phyloP scores from a whole-genome alignment of 2,797 vertebrate genomes.

The Rhabdomys pumilio region DNA sequence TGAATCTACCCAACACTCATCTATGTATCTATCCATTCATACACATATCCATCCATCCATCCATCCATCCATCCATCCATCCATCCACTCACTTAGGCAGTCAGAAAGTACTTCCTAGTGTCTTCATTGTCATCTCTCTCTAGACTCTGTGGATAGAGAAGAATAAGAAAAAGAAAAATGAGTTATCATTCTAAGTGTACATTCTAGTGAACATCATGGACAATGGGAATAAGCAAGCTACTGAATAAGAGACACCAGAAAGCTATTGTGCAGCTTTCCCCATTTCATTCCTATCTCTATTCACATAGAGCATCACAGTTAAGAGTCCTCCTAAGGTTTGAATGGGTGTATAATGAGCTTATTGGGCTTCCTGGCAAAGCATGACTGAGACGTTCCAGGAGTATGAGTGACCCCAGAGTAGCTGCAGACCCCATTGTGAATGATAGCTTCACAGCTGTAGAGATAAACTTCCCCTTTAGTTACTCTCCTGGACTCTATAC shows the following conservation, averaged over 20 bases:
- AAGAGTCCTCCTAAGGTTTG: too few relatives aligned
- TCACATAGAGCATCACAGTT: not conserved
- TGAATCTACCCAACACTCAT: not conserved
- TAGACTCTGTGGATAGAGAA: not conserved
- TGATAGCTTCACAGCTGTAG: not conserved
- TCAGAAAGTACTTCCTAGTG: not conserved
- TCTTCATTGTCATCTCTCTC: not conserved
- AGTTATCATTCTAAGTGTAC: not conserved
- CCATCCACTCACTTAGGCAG: not conserved
- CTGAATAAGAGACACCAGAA: not conserved
- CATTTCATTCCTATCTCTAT: not conserved
- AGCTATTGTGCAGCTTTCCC: not conserved
- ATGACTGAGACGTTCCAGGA: not conserved
- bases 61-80: too few relatives aligned
- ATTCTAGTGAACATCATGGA: too few relatives aligned
- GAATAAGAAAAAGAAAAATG: not conserved
- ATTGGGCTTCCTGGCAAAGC: not conserved
- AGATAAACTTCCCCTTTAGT: not conserved
- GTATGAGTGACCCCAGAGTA: not conserved
- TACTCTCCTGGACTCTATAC: not conserved
- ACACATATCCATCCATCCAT: not conserved
- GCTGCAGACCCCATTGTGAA: not conserved
- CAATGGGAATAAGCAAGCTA: not conserved
- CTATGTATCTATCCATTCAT: not conserved
- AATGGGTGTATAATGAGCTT: not conserved